Evolutionary conservation across 2,797 vertebrate genomes (phyloP).

Genomic region (Anguilla pacifica): DNA sequence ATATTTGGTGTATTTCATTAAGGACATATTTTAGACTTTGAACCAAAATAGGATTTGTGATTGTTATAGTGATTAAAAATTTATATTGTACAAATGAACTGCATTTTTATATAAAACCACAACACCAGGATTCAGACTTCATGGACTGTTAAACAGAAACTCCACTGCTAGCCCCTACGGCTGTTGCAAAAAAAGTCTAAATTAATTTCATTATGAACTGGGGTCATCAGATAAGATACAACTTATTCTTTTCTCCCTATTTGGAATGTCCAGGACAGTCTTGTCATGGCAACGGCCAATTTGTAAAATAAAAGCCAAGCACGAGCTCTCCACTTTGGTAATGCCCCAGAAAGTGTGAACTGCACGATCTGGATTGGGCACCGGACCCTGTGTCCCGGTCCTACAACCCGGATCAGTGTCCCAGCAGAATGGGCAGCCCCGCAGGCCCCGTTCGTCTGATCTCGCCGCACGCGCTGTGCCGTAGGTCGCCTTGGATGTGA

Average conservation of each 20-base stretch:
- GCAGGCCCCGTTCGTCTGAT: not conserved
- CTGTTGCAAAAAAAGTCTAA: no score
- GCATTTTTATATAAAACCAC: not conserved
- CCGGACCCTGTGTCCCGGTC: not conserved
- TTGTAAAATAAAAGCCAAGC: not conserved
- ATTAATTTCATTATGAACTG: not conserved
- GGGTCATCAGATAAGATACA: not conserved
- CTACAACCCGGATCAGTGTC: not conserved
- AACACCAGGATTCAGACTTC: not conserved
- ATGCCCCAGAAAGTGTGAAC: not conserved
- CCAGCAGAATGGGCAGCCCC: not conserved
- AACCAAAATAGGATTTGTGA: not conserved
- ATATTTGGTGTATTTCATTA: no score
- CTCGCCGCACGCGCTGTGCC: not conserved
- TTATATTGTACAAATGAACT: not conserved
- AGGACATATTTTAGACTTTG: no score
- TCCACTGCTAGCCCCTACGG: not conserved
- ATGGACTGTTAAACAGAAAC: not conserved
- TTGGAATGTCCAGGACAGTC: not conserved
- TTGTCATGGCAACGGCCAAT: not conserved
- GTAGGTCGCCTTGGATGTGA: not conserved
- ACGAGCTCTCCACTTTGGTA: no score
- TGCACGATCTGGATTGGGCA: not conserved
- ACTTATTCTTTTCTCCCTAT: not conserved
- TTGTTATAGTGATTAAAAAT: not conserved